A percentile compares a stretch with the other conserved stretches of the same genome.
phyloP scores from a whole-genome alignment of 2,888 invertebrate species.

The Agapetus fuscipes region DNA sequence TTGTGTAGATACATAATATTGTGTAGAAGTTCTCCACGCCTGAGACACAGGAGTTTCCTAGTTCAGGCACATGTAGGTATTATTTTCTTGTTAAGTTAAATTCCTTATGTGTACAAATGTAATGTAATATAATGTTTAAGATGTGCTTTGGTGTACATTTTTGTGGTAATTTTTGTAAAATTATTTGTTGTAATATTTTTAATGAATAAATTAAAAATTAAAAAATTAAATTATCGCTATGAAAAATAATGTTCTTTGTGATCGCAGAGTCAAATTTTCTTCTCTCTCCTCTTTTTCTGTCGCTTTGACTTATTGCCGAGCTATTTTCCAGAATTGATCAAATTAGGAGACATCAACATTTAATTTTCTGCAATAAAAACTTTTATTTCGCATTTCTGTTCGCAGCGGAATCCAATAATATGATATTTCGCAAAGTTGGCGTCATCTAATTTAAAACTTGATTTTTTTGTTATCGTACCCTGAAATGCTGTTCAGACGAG shows the following conservation, averaged over 20 bases:
- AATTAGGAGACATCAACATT: background rate
- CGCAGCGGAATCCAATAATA: background rate
- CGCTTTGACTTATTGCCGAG: background rate
- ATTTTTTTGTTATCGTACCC: background rate
- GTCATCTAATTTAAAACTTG: background rate
- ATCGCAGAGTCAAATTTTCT: background rate
- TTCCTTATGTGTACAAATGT: no score
- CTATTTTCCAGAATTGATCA: background rate
- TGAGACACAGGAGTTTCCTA: no score
- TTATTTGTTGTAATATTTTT: no score
- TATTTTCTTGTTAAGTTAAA: no score
- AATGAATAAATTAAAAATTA: no score
- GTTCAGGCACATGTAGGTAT: no score
- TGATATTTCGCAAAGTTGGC: background rate
- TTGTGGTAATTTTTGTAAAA: no score
- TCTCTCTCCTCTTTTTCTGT: background rate
- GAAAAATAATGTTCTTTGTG: background rate
- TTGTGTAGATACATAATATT: no score
- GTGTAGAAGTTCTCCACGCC: no score
- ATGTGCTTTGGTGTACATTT: no score
- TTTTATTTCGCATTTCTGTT: background rate
- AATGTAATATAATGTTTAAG: no score
- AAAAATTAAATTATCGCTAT: no score
- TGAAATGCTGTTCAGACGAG: background rate
- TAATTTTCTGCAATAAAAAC: background rate